Evolutionary conservation across 1,140 invertebrate genomes (phyloP).

Genomic region (Calliphora vicina): DNA sequence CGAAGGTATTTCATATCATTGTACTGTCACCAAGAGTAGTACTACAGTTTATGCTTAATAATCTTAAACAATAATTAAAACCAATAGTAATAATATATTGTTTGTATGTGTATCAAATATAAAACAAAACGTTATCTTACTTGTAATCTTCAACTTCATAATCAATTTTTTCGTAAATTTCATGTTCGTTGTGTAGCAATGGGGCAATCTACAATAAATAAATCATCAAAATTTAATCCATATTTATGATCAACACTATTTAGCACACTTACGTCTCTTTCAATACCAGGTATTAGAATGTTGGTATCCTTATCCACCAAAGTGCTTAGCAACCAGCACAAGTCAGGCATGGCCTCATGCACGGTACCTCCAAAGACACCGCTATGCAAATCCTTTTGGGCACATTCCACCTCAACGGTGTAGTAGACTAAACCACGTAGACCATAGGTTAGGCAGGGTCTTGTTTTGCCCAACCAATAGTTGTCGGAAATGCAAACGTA

Average conservation of each 20-base stretch:
- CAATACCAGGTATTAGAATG: conserved; percentile 82
- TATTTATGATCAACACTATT: not conserved
- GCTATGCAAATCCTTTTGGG: conserved; percentile 93
- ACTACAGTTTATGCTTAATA: too few species aligned
- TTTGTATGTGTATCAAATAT: too few species aligned
- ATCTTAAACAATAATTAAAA: too few species aligned
- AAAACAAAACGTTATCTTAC: conserved; percentile 53
- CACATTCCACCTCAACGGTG: conserved; percentile 87
- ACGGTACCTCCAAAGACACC: conserved; percentile 93
- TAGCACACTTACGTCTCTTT: conserved; percentile 71
- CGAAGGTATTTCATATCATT: too few species aligned
- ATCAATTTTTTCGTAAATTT: conserved; percentile 86
- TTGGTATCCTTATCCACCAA: conserved; percentile 85
- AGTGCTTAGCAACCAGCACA: conserved; percentile 84
- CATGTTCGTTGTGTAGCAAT: conserved; percentile 77
- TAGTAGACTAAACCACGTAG: conserved; percentile 95
- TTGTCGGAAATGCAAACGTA: conserved; percentile 99
- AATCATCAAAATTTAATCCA: not conserved
- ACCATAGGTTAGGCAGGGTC: conserved; percentile 97
- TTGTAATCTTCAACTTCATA: conserved; percentile 86
- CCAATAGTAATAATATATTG: too few species aligned
- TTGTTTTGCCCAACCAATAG: conserved; percentile 96
- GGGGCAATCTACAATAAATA: conserved; percentile 51
- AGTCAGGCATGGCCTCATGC: conserved; percentile 88
- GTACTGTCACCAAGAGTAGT: conserved; percentile 31